Evolutionary conservation across 2,797 vertebrate species (phyloP), one percentile per base, ranked within the genome.

Genomic region (Odontamblyopus lacepedii): DNA sequence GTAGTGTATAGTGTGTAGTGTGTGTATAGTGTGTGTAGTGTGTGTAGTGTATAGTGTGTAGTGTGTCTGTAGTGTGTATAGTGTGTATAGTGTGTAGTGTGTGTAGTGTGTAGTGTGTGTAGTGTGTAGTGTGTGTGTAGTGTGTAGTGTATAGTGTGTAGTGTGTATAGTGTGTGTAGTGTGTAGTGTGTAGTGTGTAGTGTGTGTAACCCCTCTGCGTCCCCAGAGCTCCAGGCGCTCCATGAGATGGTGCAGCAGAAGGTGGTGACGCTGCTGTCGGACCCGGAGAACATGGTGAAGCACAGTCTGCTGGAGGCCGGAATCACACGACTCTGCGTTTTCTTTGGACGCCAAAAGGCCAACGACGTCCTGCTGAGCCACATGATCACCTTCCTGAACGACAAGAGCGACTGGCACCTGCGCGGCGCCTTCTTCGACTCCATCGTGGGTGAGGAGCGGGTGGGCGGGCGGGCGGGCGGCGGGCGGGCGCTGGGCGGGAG

Each of bases 221-320:
- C 6, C 32, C 32, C 6, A 99, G 97, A 99, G 90, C 88, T 99
- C 76, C 98, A 99, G 88, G 98, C 97, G 67, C 94, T 99, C 72
- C 98, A 98, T 26, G 97, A 99, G 92, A 98, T 98, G 98, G 96
- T 99, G 66, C 98, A 99, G 90, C 98, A 99, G 94, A 99, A 99
- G 87, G 98, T 98, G 82, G 97, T 99, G 84, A 99, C 98, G 51
- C 92, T 99, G 88, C 93, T 99, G n/a, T 98, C 97, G 55, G 98
- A 99, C 90, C 95, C 96, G 0, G 98, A 99, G 91, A 99, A 98
- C 87, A 98, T 99, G 0, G 98, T 99, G 71, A 99, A 99, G 69
- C 98, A 98, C 84, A 98, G 97, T 0, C 91, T 99, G 85, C 98
- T 98, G 97, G 98, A 99, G 90, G 99, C 96, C 71, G 97, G 98